Evolutionary conservation across 2,888 invertebrate genomes (phyloP).

Genomic region (Hoplodrina blanda): DNA sequence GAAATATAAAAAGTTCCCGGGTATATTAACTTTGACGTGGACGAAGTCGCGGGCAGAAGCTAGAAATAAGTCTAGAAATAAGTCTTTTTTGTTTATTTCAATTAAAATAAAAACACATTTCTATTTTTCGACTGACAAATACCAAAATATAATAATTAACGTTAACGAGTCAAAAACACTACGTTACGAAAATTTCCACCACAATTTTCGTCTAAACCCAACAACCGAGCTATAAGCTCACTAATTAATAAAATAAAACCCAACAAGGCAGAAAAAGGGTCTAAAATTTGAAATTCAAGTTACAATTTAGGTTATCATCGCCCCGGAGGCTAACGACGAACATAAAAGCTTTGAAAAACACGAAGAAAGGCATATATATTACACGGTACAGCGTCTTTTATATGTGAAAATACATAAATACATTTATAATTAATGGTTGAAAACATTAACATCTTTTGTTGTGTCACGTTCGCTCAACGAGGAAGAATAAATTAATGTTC

Average conservation of each 20-base stretch:
- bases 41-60: too few relatives aligned
- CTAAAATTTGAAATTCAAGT: conserved; percentile 45
- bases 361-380: conserved; percentile 39
- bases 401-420: conserved; percentile 44
- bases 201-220: conserved; percentile 2
- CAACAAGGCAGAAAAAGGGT: conserved; percentile 44
- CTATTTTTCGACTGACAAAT: too few relatives aligned
- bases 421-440: conserved; percentile 51
- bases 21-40: too few relatives aligned
- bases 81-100: too few relatives aligned
- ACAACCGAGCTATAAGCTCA: conserved; percentile 23
- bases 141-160: too few relatives aligned
- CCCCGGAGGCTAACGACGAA: conserved; percentile 33
- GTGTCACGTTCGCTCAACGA: conserved; percentile 51
- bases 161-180: neutral
- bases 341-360: conserved; percentile 35
- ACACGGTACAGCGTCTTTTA: conserved; percentile 19
- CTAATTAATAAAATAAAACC: conserved; percentile 54
- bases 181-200: neutral
- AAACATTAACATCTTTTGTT: conserved; percentile 52
- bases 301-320: conserved; percentile 48
- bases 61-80: too few relatives aligned
- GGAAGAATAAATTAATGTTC: conserved; percentile 46
- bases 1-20: too few relatives aligned
- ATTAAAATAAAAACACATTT: too few relatives aligned